Base-by-base conservation (phyloP, 2,113 vertebrate species). In the Dolichotis patagonum region DNA sequence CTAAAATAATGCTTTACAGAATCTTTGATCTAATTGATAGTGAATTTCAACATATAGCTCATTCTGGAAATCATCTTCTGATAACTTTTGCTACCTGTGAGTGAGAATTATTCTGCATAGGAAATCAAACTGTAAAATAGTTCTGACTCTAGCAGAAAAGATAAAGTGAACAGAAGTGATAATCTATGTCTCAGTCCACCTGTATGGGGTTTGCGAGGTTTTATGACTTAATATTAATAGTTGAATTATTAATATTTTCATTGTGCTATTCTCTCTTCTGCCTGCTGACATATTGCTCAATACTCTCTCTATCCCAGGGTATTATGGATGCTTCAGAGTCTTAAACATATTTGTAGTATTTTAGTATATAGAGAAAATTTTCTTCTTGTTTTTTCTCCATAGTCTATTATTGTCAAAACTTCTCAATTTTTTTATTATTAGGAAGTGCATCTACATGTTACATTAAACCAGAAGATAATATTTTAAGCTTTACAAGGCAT, bases 271-370 rank as follows among this genome's bases (percentile, higher is more conserved):
- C 73, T 82, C 20, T 75, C 2, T 38, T 92, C 60, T 58, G 5
- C 73, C 75, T 87, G 30, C 30, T 92, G 90, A 4, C 30, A 26
- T 14, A 10, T 56, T 75, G 5, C 5, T 46, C 17, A 8, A 38
- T 4, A 6, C 6, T 11, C n/a, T n/a, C n/a, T 5, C 12, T 1
- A 38, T n/a, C 22, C 5, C 24, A 54, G 35, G n/a, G 35, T 3
- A 13, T 38, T 60, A 14, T 38, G 19, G 22, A 2, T 92, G 38
- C 49, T 38, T 83, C 56, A 77, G 58, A 67, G 38, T 77, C 4
- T 56, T 69, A 49, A 91, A 43, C 19, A 35, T 12, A 81, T 54
- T 35, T 78, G 0, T 80, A 62, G 60, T 62, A 46, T 62, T 92
- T 81, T 65, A 75, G 46, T n/a, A 24, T 6, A 0, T 65, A 46